Conservation (phyloP, 2,113 vertebrate genomes). For the Pseudois nayaur region DNA sequence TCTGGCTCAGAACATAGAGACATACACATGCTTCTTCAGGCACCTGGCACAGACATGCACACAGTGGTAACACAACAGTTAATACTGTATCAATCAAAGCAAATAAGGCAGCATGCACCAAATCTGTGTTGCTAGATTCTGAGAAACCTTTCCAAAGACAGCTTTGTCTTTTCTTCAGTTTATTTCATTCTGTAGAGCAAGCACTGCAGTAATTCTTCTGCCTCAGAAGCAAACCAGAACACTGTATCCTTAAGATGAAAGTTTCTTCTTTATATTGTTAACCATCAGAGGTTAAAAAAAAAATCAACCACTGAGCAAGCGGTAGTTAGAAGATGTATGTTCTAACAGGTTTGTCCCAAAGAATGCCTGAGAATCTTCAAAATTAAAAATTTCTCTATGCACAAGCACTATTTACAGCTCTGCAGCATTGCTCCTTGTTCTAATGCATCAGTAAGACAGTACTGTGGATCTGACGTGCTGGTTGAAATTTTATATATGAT, state of each 20-base stretch:
- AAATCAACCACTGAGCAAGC: slow-evolving; percentile 57
- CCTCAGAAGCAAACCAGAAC: slow-evolving; percentile 67
- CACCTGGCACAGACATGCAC: slow-evolving; percentile 68
- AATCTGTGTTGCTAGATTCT: slow-evolving; percentile 70
- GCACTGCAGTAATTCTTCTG: slow-evolving; percentile 75
- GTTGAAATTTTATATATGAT: slow-evolving; percentile 75
- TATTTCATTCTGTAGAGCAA: slow-evolving; percentile 65
- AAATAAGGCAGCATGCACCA: slow-evolving; percentile 74
- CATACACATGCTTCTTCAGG: slow-evolving; percentile 63
- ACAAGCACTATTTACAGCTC: slow-evolving; percentile 81
- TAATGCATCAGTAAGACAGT: slow-evolving; percentile 75
- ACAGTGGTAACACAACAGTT: slow-evolving; percentile 67
- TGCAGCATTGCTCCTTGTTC: slow-evolving; percentile 79
- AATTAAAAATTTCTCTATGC: slow-evolving; percentile 71
- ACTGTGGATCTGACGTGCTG: slow-evolving; percentile 76
- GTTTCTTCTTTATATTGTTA: slow-evolving; percentile 80
- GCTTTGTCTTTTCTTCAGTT: slow-evolving; percentile 74
- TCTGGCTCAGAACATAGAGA: slow-evolving; percentile 71
- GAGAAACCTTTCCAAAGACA: slow-evolving; percentile 70
- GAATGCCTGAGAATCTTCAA: slow-evolving; percentile 75
- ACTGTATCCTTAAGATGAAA: slow-evolving; percentile 78
- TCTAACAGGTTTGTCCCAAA: slow-evolving; percentile 79
- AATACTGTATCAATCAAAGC: slow-evolving; percentile 69
- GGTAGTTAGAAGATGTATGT: slow-evolving; percentile 63
- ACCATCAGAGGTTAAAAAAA: slow-evolving; percentile 58